A percentile compares a stretch with the other conserved stretches of the same genome.
Conservation (phyloP, 1,140 invertebrate species). For the Solenopsis fugax region DNA sequence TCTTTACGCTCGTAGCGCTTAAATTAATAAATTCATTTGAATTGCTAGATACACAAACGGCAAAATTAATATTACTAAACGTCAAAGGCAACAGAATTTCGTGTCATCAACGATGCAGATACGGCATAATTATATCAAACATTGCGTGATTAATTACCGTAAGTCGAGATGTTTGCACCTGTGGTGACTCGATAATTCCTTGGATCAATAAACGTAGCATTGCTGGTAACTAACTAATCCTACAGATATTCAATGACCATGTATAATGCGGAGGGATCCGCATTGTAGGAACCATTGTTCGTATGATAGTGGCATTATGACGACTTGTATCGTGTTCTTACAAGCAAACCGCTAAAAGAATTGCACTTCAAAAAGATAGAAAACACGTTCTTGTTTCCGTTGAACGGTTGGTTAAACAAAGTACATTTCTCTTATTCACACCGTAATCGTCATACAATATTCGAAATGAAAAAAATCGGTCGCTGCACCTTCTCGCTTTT, state of each 20-base stretch:
- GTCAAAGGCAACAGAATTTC: slow-evolving; percentile 41
- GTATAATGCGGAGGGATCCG: neutral
- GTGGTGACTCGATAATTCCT: slow-evolving; percentile 74
- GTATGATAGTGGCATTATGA: slow-evolving; percentile 2
- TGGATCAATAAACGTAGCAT: slow-evolving; percentile 69
- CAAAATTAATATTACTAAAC: slow-evolving; percentile 4
- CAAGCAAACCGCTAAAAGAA: neutral
- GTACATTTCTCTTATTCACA: neutral
- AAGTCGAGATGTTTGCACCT: slow-evolving; percentile 71
- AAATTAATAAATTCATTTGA: slow-evolving; percentile 5
- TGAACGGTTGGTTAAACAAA: slow-evolving; percentile 17
- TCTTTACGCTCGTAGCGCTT: neutral
- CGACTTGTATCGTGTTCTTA: neutral
- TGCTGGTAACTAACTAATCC: slow-evolving; percentile 54
- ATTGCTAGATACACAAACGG: neutral
- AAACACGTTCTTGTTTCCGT: neutral
- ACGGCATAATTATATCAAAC: slow-evolving; percentile 70
- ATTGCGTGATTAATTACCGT: slow-evolving; percentile 70
- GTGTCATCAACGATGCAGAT: slow-evolving; percentile 28
- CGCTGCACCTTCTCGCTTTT: slow-evolving; percentile 16
- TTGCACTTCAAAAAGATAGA: neutral
- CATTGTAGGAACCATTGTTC: neutral
- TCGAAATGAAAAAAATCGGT: slow-evolving; percentile 41
- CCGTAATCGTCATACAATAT: slow-evolving; percentile 8
- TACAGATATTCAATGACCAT: slow-evolving; percentile 6